phyloP scores from a whole-genome alignment of 2,797 vertebrate species.

The Remorina albescens region DNA sequence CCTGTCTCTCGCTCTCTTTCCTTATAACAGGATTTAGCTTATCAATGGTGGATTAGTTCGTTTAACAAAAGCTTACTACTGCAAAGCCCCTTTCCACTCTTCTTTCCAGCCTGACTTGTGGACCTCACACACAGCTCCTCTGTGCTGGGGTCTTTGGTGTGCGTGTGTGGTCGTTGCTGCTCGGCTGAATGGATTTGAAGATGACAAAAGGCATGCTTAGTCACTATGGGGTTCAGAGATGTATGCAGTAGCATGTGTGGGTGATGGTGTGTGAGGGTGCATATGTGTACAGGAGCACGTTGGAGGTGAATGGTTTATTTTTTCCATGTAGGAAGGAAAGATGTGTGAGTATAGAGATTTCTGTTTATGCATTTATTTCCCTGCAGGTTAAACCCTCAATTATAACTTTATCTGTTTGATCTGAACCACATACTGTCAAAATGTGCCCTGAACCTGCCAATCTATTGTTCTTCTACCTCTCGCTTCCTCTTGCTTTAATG shows the following conservation, averaged over 20 bases:
- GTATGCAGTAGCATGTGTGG: slow-evolving; percentile 49
- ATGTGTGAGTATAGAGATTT: slow-evolving; percentile 25
- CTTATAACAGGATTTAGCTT: slow-evolving; percentile 82
- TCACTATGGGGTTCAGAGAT: slow-evolving; percentile 60
- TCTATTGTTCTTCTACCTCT: slow-evolving; percentile 69
- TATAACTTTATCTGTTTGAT: slow-evolving; percentile 39
- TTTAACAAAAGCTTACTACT: slow-evolving; percentile 82
- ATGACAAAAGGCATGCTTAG: slow-evolving; percentile 76
- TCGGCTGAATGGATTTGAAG: slow-evolving; percentile 72
- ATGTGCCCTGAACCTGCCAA: slow-evolving; percentile 51
- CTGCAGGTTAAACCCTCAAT: slow-evolving; percentile 28
- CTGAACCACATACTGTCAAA: slow-evolving; percentile 49
- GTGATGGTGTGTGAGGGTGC: slow-evolving; percentile 31
- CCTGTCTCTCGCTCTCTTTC: slow-evolving; percentile 58
- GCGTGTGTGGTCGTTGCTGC: slow-evolving; percentile 78
- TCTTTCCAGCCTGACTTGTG: slow-evolving; percentile 78
- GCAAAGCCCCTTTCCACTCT: slow-evolving; percentile 81
- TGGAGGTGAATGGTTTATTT: slow-evolving; percentile 39
- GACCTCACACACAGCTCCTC: slow-evolving; percentile 82
- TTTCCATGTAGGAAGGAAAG: slow-evolving; percentile 23
- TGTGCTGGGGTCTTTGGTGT: slow-evolving; percentile 70
- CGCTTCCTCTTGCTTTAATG: slow-evolving; percentile 69
- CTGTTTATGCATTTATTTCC: not conserved
- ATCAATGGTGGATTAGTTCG: slow-evolving; percentile 82
- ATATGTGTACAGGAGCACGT: slow-evolving; percentile 2